Conservation (phyloP, 1,140 invertebrate species). For the Eumeta japonica region DNA sequence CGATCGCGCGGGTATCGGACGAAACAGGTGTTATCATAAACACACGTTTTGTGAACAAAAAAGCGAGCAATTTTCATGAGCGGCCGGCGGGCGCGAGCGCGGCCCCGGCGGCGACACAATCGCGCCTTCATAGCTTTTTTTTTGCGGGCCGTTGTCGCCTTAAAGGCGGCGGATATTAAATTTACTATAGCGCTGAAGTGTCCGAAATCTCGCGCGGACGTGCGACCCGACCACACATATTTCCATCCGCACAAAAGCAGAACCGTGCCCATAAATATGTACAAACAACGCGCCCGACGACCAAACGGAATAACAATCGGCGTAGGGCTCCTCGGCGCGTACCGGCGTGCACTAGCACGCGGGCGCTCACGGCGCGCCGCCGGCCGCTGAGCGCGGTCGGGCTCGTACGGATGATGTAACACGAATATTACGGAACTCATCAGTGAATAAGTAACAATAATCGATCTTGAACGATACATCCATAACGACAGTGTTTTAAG, state of each 20-base stretch:
- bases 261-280: constrained; percentile 59
- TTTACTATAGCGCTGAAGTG: constrained; percentile 57
- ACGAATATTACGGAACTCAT: too few relatives aligned
- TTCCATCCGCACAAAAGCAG: constrained; percentile 54
- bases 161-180: constrained; percentile 55
- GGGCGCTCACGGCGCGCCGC: too few relatives aligned
- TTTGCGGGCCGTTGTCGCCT: constrained; percentile 39
- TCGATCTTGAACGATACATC: too few relatives aligned
- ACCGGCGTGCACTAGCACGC: too few relatives aligned
- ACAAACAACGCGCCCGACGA: constrained; percentile 53
- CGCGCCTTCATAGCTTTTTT: constrained; percentile 48
- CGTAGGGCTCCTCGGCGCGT: too few relatives aligned
- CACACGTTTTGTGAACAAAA: constrained; percentile 57
- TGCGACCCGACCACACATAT: constrained; percentile 57
- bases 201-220: constrained; percentile 56
- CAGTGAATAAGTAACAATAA: too few relatives aligned
- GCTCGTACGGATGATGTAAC: too few relatives aligned
- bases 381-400: too few relatives aligned
- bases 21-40: constrained; percentile 59
- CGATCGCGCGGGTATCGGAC: constrained; percentile 50
- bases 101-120: constrained; percentile 53
- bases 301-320: constrained; percentile 27
- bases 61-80: constrained; percentile 57
- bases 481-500: constrained; percentile 7
- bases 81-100: constrained; percentile 52